These are phyloP conservation scores for Acanthurus lineatus DNA, from an alignment of 2,797 vertebrate species.

Conservation along the genomic window DNA sequence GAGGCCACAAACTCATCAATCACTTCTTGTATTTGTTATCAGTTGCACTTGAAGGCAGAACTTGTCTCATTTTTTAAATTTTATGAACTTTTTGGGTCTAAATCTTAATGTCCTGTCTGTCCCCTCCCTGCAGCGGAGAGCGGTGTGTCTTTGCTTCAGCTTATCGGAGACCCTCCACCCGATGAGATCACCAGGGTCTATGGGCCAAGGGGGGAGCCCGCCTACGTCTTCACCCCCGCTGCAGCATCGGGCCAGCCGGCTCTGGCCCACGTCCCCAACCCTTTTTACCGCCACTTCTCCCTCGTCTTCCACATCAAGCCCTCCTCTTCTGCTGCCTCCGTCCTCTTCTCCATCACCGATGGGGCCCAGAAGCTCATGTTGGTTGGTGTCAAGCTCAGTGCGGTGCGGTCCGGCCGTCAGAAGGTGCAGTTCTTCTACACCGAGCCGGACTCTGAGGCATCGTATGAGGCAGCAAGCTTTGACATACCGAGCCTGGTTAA, in stretches of 20 bases:
- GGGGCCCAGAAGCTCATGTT: conserved; percentile 86
- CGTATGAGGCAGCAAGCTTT: conserved; percentile 87
- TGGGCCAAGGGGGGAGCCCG: conserved; percentile 76
- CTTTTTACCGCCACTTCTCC: conserved; percentile 92
- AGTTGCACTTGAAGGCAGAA: neutral
- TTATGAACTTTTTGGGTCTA: neutral
- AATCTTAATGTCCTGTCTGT: conserved; percentile 6
- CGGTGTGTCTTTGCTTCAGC: conserved; percentile 88
- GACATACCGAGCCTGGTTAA: conserved; percentile 83
- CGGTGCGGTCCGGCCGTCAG: conserved; percentile 78
- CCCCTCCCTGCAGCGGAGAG: conserved; percentile 71
- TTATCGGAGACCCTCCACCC: conserved; percentile 87
- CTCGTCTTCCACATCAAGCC: conserved; percentile 90
- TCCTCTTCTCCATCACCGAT: conserved; percentile 92
- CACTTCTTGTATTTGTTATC: neutral
- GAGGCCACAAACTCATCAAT: no score
- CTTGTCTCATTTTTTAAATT: neutral
- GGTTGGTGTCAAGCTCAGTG: conserved; percentile 90
- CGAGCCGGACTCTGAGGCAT: conserved; percentile 83
- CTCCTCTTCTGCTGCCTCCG: conserved; percentile 73
- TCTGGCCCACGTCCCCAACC: conserved; percentile 84
- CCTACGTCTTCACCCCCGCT: conserved; percentile 83
- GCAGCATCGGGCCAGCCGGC: conserved; percentile 86
- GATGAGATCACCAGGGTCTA: conserved; percentile 76
- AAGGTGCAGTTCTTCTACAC: conserved; percentile 91